Conservation (phyloP, 2,888 invertebrate genomes). For the Tiliacea citrago region DNA sequence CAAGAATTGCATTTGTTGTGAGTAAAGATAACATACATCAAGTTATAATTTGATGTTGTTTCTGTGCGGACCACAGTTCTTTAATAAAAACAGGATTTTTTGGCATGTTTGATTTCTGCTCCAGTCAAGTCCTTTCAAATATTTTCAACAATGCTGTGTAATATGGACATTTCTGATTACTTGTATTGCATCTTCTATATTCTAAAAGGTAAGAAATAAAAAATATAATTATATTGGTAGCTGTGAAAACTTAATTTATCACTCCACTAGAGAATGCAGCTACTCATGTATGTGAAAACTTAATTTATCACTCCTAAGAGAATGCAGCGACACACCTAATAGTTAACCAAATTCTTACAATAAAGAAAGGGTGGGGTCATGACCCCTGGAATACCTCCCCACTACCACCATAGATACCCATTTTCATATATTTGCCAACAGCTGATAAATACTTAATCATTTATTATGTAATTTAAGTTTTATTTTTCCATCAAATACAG, state of each 20-base stretch:
- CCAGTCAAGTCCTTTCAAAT: not conserved
- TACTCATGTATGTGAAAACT: not conserved
- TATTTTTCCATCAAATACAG: not conserved
- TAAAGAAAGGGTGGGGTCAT: conserved; percentile 41
- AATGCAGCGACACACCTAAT: not conserved
- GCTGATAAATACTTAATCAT: conserved; percentile 19
- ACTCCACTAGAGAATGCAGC: not conserved
- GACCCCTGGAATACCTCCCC: conserved; percentile 24
- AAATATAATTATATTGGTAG: not conserved
- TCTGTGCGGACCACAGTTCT: not conserved
- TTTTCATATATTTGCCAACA: conserved; percentile 24
- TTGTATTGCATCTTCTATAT: not conserved
- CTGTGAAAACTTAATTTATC: not conserved
- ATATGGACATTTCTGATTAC: not conserved
- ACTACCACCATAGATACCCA: not conserved
- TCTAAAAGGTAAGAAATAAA: not conserved
- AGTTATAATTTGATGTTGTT: not conserved
- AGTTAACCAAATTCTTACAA: conserved; percentile 14
- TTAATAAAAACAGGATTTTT: not conserved
- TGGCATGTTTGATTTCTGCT: not conserved
- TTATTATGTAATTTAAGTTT: not conserved
- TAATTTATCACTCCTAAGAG: not conserved
- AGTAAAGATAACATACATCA: not conserved
- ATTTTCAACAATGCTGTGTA: not conserved
- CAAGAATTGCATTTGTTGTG: not conserved